phyloP scores from a whole-genome alignment of 2,113 vertebrate species.

The Bubo blakistoni region DNA sequence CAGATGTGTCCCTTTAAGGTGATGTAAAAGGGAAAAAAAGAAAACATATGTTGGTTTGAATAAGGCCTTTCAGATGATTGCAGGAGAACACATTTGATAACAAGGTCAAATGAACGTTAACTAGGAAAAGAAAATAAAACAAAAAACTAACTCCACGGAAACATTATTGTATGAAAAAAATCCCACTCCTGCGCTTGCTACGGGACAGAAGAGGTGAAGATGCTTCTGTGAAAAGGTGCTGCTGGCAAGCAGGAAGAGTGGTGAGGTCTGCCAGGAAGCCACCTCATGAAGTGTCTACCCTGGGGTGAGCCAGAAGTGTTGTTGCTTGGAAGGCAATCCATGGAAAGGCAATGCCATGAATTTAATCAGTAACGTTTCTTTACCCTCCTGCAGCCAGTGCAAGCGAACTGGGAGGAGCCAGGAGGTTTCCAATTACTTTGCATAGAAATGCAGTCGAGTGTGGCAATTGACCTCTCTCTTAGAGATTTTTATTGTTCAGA shows the following conservation, averaged over 20 bases:
- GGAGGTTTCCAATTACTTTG: background rate
- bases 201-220: background rate
- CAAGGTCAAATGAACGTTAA: background rate
- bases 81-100: constrained; percentile 34
- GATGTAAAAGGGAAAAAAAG: constrained; percentile 52
- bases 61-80: constrained; percentile 4
- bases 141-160: background rate
- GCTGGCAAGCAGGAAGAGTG: background rate
- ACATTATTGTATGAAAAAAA: background rate
- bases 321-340: background rate
- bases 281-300: background rate
- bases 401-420: background rate
- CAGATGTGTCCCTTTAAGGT: constrained; percentile 33
- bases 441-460: background rate
- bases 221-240: constrained; percentile 3
- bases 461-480: background rate
- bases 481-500: background rate
- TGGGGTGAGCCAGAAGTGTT: background rate
- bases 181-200: background rate
- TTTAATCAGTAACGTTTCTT: background rate
- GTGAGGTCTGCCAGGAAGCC: background rate
- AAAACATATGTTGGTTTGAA: constrained; percentile 27
- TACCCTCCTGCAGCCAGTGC: background rate
- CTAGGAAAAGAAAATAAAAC: constrained; percentile 17
- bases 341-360: background rate